phyloP scores from a whole-genome alignment of 2,888 invertebrate genomes.

The Eupithecia vulgata region DNA sequence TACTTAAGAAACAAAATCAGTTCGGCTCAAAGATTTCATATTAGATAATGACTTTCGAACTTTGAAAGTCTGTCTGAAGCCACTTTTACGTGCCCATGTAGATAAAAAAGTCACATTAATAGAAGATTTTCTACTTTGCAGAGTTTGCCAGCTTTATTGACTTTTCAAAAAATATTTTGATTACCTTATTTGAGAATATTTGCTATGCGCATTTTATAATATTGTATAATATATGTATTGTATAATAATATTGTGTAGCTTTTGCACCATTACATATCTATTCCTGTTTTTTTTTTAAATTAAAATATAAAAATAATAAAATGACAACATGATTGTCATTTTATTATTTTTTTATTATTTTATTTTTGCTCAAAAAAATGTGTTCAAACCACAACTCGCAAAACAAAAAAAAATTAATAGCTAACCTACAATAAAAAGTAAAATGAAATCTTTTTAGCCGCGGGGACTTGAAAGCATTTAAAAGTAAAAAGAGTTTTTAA shows the following conservation, averaged over 20 bases:
- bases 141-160: background rate
- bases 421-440: background rate
- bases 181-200: background rate
- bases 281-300: too few relatives aligned
- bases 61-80: background rate
- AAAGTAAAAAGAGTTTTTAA: conserved; percentile 37
- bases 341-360: too few relatives aligned
- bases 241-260: too few relatives aligned
- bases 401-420: background rate
- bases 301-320: too few relatives aligned
- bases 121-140: background rate
- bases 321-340: too few relatives aligned
- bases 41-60: conserved; percentile 7
- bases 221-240: too few relatives aligned
- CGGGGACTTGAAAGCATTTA: background rate
- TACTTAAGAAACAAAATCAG: conserved; percentile 11
- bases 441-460: background rate
- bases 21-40: conserved; percentile 14
- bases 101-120: background rate
- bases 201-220: too few relatives aligned
- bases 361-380: too few relatives aligned
- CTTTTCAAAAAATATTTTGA: background rate
- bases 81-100: background rate
- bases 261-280: too few relatives aligned
- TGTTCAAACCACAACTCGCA: too few relatives aligned